phyloP scores from a whole-genome alignment of 2,113 vertebrate genomes.

The Shinisaurus crocodilurus region DNA sequence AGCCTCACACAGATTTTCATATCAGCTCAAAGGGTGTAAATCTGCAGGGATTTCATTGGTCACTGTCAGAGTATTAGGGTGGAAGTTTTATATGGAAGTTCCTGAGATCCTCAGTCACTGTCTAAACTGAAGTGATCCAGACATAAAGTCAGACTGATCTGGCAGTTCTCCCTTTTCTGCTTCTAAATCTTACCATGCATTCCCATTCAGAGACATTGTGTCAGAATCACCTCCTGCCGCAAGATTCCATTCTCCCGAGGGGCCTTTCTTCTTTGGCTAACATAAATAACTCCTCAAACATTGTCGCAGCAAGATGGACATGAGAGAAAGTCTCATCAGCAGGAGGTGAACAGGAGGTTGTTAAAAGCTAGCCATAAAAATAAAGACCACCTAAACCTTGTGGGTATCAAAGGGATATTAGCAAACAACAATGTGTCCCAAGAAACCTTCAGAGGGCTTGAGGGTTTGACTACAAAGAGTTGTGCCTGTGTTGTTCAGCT shows the following conservation, averaged over 20 bases:
- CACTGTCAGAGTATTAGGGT: neutral
- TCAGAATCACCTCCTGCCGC: constrained; percentile 22
- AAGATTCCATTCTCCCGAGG: neutral
- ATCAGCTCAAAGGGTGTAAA: neutral
- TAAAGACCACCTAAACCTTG: neutral
- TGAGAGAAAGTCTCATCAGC: constrained; percentile 7
- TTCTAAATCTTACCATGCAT: constrained; percentile 31
- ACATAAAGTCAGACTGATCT: constrained; percentile 45
- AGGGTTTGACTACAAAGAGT: constrained; percentile 7
- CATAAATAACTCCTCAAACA: constrained; percentile 58
- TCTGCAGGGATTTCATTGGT: constrained; percentile 30
- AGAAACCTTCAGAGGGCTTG: fast-evolving
- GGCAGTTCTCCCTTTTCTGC: neutral
- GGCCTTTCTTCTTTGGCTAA: constrained; percentile 24
- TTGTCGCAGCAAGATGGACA: fast-evolving
- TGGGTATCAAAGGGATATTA: constrained; percentile 17
- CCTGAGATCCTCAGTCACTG: neutral
- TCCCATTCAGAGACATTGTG: neutral
- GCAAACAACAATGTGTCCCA: constrained; percentile 11
- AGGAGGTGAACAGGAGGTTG: neutral
- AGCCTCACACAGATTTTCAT: neutral
- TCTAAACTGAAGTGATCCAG: neutral
- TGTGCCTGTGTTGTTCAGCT: constrained; percentile 6
- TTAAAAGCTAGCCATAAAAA: neutral
- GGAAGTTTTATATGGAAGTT: neutral